Base-by-base conservation (phyloP, 2,888 invertebrate genomes). In the Netelia melanura region DNA sequence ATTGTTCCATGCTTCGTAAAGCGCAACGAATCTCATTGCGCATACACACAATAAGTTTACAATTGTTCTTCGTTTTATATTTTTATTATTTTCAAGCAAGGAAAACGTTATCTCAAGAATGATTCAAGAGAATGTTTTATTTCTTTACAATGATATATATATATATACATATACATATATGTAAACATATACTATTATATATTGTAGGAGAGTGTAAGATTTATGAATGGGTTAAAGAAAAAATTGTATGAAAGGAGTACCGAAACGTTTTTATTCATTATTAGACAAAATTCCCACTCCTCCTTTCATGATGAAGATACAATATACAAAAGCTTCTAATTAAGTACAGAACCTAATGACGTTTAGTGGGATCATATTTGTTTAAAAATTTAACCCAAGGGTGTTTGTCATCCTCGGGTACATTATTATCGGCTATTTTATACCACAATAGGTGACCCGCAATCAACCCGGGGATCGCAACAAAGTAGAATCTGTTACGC, bases 161-260 rank as follows among this genome's bases (percentile, higher is more conserved):
- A 58, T 52, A 85, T 84, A 61, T 78, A 80, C 71, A 64, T 86
- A 81, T 78, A 84, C 71, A 84, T 76, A 87, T 85, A 82, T 81
- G 62, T 84, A 78, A 81, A 81, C 81, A 77, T 14, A 44, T 77
- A 76, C 30, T 72, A 61, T 48, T 61, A 58, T 21, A 58, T 58
- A 43, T 38, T 48, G 48, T 58, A 17, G 52, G 52, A n/a, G 70
- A 17, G 67, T 25, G 67, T 70, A 70, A 71, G 71, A 65, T 79
- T 65, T 79, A 58, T 65, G 75, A 78, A 62, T 70, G 58, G 0
- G 67, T 74, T 48, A n/a, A 6, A 61, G 56, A 56, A 72, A 74
- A 56, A 58, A 67, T 8, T 81, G 76, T 65, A 70, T 43, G 48
- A 70, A 78, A 71, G 70, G 54, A 62, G 48, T 78, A 52, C 68